Evolutionary conservation across 2,797 vertebrate genomes (phyloP), one percentile per base, ranked within the genome.

Genomic region (Microcaecilia unicolor): DNA sequence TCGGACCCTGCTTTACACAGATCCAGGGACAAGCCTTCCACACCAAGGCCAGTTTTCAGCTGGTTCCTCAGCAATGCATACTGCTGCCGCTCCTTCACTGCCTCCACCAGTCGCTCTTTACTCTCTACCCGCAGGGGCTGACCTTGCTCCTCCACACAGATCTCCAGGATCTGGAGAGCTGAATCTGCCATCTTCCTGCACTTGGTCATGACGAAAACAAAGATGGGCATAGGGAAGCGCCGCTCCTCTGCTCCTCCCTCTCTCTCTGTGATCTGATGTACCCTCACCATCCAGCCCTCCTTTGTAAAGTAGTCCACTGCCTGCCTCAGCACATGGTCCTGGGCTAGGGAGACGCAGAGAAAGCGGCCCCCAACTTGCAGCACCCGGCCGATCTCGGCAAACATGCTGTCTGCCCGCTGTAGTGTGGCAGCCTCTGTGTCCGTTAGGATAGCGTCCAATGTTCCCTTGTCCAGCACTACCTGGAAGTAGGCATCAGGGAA

Each of bases 181-280:
- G 62, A 65, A 48, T 67, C 67, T 2, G 76, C 37, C 13, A 88
- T 72, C 46, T 87, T 86, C 17, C 80, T 90, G 48, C 97, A 93
- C 70, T 96, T 97, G 36, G 93, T 98, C 83, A 93, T 93, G 35
- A 99, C 62, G 1, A 97, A 79, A 22, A 92, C 61, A 6, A 99
- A 99, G 13, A 97, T 75, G 0, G 94, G 94, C 12, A 98, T 61
- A 14, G 78, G 75, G 38, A 95, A 98, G 43, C 53, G 58, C 31
- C 70, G 58, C 43, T 86, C 70, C 37, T 86, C 68, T 18, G 71
- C 43, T 18, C 64, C 61, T 17, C 75, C 72, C 7, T 59, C 52
- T 9, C 28, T 59, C 21, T 71, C 71, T 4, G 77, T 70, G 43
- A 95, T 65, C 62, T 90, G 88, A 60, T 99, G 95, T 35, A 97